A percentile compares a stretch with the other conserved stretches of the same genome.
Evolutionary conservation across 1,140 invertebrate genomes (phyloP).

Genomic region (Stegodyphus mimosarum): DNA sequence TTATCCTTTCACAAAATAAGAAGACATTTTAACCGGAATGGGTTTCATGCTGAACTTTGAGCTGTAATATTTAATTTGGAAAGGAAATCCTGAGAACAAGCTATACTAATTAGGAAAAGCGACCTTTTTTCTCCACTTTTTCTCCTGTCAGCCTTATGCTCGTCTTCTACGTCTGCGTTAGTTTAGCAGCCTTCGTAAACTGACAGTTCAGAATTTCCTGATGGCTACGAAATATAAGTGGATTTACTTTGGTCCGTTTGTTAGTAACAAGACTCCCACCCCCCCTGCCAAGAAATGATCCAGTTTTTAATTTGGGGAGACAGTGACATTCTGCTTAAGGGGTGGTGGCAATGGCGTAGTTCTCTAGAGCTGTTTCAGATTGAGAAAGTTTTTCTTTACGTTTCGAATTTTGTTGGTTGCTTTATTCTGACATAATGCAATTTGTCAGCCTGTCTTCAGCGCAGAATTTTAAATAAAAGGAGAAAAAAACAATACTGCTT

Average conservation of each 20-base stretch:
- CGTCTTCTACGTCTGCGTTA: not conserved
- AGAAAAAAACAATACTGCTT: too few species aligned
- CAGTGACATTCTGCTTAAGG: too few species aligned
- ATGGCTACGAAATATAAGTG: slow-evolving; percentile 13
- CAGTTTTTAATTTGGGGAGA: too few species aligned
- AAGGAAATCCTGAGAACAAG: not conserved
- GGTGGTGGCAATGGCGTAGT: too few species aligned
- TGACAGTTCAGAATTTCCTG: slow-evolving; percentile 9
- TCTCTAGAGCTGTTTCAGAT: not conserved
- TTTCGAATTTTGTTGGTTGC: not conserved
- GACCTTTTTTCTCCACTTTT: too few species aligned
- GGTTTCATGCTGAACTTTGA: not conserved
- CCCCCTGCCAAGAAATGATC: too few species aligned
- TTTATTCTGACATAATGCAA: not conserved
- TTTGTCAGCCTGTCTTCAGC: not conserved
- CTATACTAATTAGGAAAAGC: not conserved
- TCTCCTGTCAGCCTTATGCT: too few species aligned
- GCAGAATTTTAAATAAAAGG: too few species aligned
- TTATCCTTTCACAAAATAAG: not conserved
- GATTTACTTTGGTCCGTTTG: slow-evolving; percentile 19
- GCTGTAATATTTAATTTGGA: slow-evolving; percentile 14
- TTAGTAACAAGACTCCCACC: not conserved
- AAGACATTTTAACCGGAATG: not conserved
- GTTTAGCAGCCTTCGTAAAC: not conserved
- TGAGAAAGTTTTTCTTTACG: not conserved